Percentiles rank a stretch among this genome's conserved stretches.
Conservation (phyloP, 2,113 vertebrate genomes). For the Sminthopsis crassicaudata region DNA sequence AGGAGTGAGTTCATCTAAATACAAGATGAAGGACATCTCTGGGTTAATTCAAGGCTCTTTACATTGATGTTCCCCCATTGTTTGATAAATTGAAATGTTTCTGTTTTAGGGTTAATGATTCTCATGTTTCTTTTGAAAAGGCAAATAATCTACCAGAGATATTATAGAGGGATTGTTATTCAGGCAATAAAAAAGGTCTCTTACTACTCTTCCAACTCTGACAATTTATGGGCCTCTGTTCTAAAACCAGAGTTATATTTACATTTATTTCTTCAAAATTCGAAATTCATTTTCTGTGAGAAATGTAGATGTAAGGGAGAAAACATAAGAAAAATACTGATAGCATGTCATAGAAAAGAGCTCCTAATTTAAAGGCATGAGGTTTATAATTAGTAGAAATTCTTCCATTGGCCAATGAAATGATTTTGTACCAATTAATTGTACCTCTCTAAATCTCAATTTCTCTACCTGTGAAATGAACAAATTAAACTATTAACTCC, state of each 20-base stretch:
- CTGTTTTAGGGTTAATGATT: constrained; percentile 56
- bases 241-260: constrained; percentile 5
- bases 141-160: constrained; percentile 13
- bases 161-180: background rate
- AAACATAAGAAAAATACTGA: background rate
- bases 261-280: constrained; percentile 53
- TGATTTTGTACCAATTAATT: background rate
- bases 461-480: background rate
- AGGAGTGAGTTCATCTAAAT: constrained; percentile 56
- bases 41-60: constrained; percentile 68
- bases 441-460: background rate
- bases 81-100: constrained; percentile 71
- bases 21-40: constrained; percentile 59
- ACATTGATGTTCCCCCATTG: constrained; percentile 65
- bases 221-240: background rate
- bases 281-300: background rate
- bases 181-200: constrained; percentile 10
- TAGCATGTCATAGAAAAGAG: background rate
- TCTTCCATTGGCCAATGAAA: background rate
- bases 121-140: constrained; percentile 26
- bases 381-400: background rate
- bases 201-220: fast-evolving
- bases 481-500: background rate
- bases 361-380: background rate
- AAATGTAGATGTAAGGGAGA: background rate